Percentiles rank a stretch among this genome's conserved stretches.
These are phyloP conservation scores for Proteles cristata DNA, from an alignment of 2,113 vertebrate species.

Conservation along the genomic window DNA sequence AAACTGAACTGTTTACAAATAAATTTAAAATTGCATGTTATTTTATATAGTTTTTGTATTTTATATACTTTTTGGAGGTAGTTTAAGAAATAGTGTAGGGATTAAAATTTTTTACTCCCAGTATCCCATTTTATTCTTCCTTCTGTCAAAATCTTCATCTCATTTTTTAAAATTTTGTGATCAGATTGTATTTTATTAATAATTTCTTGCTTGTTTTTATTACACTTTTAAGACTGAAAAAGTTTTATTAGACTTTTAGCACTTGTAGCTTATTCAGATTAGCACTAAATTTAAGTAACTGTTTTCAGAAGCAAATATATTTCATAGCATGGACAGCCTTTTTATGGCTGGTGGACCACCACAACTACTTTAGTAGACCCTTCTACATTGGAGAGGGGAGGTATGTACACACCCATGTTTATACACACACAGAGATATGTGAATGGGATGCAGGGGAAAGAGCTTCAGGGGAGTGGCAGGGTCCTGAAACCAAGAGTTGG, in stretches of 20 bases:
- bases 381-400: not conserved
- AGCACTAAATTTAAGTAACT: not conserved
- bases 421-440: not conserved
- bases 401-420: not conserved
- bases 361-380: not conserved
- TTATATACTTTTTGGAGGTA: not conserved
- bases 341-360: not conserved
- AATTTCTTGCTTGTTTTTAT: not conserved
- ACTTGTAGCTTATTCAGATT: not conserved
- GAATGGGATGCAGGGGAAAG: not conserved
- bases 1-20: not conserved
- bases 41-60: not conserved
- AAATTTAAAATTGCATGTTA: not conserved
- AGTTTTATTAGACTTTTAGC: not conserved
- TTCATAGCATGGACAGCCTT: not conserved
- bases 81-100: not conserved
- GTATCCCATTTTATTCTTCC: not conserved
- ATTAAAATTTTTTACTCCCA: not conserved
- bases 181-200: not conserved
- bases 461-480: not conserved
- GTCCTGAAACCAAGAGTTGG: not conserved
- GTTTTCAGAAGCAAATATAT: not conserved
- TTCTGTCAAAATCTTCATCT: not conserved
- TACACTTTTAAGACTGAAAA: not conserved
- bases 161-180: constrained; percentile 28